Evolutionary conservation across 2,888 invertebrate genomes (phyloP).

Genomic region (Phortica okadai): DNA sequence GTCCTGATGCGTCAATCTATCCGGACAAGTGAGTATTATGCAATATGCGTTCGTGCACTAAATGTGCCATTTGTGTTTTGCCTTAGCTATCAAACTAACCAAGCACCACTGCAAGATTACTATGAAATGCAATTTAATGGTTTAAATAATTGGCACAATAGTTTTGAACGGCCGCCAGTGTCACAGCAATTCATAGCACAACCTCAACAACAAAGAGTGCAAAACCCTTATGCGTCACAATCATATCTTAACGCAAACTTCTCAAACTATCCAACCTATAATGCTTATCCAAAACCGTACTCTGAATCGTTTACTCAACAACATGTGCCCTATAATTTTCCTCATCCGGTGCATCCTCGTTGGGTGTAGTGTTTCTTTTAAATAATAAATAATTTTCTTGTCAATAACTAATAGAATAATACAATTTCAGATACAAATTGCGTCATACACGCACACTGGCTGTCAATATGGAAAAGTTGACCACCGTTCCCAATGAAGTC

Average conservation of each 20-base stretch:
- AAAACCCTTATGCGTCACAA: constrained; percentile 2
- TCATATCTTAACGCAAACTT: constrained; percentile 16
- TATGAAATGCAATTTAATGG: background rate
- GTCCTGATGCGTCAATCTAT: constrained; percentile 48
- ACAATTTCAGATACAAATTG: constrained; percentile 78
- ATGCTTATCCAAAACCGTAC: constrained; percentile 5
- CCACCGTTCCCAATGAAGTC: constrained; percentile 83
- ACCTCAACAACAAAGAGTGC: background rate
- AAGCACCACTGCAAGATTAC: background rate
- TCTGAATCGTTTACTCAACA: background rate
- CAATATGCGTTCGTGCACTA: background rate
- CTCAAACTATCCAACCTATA: constrained; percentile 20
- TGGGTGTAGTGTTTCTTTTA: constrained; percentile 63
- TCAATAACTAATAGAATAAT: constrained; percentile 24
- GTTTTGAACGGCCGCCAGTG: background rate
- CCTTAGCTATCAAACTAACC: background rate
- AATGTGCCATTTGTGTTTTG: constrained; percentile 8
- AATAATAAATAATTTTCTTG: constrained; percentile 34
- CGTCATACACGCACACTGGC: constrained; percentile 77
- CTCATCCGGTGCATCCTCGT: constrained; percentile 44
- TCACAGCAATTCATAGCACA: background rate
- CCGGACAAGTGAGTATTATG: constrained; percentile 64
- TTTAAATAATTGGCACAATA: background rate
- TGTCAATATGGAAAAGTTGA: constrained; percentile 79
- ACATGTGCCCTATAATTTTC: background rate